phyloP scores from a whole-genome alignment of 2,797 vertebrate species.

The Heteromormyrus szaboi region DNA sequence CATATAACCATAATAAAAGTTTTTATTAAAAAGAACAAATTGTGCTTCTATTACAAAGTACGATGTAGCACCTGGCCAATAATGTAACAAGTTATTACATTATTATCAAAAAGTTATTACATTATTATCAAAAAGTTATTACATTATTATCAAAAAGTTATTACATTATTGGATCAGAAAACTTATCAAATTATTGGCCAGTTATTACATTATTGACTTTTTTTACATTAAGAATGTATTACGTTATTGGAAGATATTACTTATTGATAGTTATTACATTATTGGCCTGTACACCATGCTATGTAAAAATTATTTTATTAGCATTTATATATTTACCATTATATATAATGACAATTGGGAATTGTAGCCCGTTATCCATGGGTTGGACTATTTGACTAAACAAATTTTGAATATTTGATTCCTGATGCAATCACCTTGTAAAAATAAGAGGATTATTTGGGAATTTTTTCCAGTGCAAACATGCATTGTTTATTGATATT shows the following conservation, averaged over 20 bases:
- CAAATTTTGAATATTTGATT: constrained; percentile 19
- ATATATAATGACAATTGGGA: neutral
- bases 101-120: neutral
- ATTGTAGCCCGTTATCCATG: neutral
- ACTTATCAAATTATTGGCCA: neutral
- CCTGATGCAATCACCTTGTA: constrained; percentile 48
- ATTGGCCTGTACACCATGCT: neutral
- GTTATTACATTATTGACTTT: neutral
- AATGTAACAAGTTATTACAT: neutral
- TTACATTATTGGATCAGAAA: neutral
- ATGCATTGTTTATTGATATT: constrained; percentile 56
- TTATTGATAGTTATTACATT: neutral
- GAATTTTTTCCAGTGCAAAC: constrained; percentile 38
- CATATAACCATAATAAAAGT: neutral
- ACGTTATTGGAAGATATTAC: neutral
- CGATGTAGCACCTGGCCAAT: neutral
- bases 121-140: neutral
- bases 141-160: neutral
- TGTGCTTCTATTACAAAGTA: neutral
- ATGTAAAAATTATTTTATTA: neutral
- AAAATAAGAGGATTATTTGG: constrained; percentile 34
- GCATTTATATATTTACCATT: neutral
- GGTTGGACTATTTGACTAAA: constrained; percentile 17
- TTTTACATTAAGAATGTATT: neutral
- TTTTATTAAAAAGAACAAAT: neutral